Conservation (phyloP, 1,140 invertebrate species). For the Macrotrachela quadricornifera region DNA sequence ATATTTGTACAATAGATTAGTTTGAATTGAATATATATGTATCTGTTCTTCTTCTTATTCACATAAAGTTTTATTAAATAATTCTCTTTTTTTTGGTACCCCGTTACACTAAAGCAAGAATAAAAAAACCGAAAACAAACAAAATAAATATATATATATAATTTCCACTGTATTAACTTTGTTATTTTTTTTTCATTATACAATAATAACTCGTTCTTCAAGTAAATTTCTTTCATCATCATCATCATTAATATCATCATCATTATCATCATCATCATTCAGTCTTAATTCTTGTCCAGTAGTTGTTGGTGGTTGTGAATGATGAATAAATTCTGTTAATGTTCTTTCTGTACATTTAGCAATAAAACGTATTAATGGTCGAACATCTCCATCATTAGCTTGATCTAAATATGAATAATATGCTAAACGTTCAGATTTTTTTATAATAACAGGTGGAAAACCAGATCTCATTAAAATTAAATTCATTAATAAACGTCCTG, state of each 20-base stretch:
- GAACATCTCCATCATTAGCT: constrained; percentile 62
- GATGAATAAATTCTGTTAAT: constrained; percentile 51
- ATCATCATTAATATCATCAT: background rate
- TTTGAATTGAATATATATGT: too few species aligned
- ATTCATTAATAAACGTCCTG: constrained; percentile 81
- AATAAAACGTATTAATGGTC: constrained; percentile 44
- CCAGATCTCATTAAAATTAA: constrained; percentile 89
- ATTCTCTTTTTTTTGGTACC: too few species aligned
- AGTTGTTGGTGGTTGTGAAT: background rate
- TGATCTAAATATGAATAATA: constrained; percentile 62
- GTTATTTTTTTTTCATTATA: too few species aligned
- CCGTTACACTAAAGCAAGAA: too few species aligned
- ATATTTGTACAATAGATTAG: too few species aligned
- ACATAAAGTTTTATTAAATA: too few species aligned
- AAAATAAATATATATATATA: too few species aligned
- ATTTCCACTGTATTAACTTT: too few species aligned
- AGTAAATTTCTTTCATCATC: background rate
- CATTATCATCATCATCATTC: background rate
- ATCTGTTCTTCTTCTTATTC: too few species aligned
- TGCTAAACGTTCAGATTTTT: constrained; percentile 55
- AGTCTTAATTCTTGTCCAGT: background rate
- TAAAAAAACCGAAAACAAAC: too few species aligned
- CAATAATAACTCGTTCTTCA: too few species aligned
- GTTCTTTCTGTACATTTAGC: constrained; percentile 76
- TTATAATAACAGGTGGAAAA: constrained; percentile 79